These are phyloP conservation scores for Nanorana parkeri DNA, from an alignment of 2,113 vertebrate genomes.

Conservation along the genomic window DNA sequence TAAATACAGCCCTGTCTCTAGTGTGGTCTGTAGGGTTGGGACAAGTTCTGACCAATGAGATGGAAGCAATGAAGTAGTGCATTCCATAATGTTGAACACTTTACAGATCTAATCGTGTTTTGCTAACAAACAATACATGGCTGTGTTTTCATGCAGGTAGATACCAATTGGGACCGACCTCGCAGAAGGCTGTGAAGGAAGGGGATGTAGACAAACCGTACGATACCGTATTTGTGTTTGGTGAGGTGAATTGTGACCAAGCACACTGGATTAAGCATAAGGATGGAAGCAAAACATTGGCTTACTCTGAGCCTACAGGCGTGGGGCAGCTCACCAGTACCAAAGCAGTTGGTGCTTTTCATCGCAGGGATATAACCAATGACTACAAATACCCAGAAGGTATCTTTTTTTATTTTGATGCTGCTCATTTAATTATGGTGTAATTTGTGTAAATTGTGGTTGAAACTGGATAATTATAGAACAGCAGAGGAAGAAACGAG, in stretches of 20 bases:
- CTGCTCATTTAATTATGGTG: no score
- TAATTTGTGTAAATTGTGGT: no score
- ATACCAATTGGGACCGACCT: slow-evolving; percentile 78
- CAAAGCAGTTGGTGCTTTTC: slow-evolving; percentile 74
- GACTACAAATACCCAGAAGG: slow-evolving; percentile 79
- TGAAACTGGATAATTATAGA: no score
- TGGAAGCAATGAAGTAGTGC: neutral
- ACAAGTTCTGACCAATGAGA: neutral
- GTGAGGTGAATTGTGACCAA: slow-evolving; percentile 78
- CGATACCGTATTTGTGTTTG: slow-evolving; percentile 72
- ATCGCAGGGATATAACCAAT: slow-evolving; percentile 73
- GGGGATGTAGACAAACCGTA: slow-evolving; percentile 71
- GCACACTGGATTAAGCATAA: slow-evolving; percentile 71
- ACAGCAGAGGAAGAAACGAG: no score
- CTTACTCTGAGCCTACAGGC: slow-evolving; percentile 53
- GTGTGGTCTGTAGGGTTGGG: no score
- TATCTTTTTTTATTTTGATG: slow-evolving; percentile 49
- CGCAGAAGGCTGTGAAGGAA: slow-evolving; percentile 67
- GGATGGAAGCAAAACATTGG: slow-evolving; percentile 50
- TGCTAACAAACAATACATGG: no score
- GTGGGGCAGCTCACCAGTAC: slow-evolving; percentile 76
- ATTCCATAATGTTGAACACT: neutral
- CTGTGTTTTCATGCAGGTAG: slow-evolving; percentile 65
- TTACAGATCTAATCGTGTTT: neutral
- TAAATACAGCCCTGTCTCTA: no score